Conservation (phyloP, 2,113 vertebrate genomes). For the Ondatra zibethicus region DNA sequence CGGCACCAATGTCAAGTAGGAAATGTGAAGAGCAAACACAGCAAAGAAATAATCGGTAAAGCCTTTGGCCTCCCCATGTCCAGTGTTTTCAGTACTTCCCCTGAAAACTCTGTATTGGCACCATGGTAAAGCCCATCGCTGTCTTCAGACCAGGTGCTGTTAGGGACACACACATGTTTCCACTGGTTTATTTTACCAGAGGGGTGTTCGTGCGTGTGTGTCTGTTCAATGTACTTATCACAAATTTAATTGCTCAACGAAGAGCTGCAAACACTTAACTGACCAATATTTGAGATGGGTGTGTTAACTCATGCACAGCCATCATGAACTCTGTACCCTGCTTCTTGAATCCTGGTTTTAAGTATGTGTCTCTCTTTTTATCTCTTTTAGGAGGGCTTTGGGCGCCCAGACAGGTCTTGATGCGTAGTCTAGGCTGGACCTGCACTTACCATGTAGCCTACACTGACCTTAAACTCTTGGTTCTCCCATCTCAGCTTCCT, state of each 20-base stretch:
- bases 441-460: not conserved
- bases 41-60: not conserved
- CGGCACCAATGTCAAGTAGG: constrained; percentile 35
- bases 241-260: not conserved
- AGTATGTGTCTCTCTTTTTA: not conserved
- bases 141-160: not conserved
- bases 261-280: not conserved
- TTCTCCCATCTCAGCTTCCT: not conserved
- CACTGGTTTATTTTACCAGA: not conserved
- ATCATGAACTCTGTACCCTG: not conserved
- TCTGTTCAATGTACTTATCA: not conserved
- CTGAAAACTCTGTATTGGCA: not conserved
- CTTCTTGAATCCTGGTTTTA: not conserved
- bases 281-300: not conserved
- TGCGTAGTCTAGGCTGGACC: not conserved
- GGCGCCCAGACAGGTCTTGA: not conserved
- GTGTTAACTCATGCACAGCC: not conserved
- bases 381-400: not conserved
- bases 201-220: not conserved
- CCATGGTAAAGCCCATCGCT: not conserved
- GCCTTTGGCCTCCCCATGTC: not conserved
- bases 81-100: not conserved
- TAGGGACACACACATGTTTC: not conserved
- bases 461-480: not conserved
- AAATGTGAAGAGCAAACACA: not conserved